Percentiles rank a stretch among this genome's conserved stretches.
Conservation (phyloP, 2,888 invertebrate genomes). For the Drosophila kuntzei region DNA sequence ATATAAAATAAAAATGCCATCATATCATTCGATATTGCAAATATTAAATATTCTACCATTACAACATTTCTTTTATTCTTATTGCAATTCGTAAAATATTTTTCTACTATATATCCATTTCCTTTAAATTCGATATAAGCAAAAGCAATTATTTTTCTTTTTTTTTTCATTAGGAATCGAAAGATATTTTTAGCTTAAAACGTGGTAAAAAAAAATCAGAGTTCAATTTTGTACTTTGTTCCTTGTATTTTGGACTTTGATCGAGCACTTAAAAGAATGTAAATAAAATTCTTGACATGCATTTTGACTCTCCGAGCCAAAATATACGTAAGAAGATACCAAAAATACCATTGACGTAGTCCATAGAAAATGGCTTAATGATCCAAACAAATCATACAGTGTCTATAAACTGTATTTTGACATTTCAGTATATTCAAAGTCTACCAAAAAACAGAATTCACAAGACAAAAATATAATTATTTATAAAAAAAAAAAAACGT, state of each 20-base stretch:
- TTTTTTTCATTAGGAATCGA: background rate
- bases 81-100: background rate
- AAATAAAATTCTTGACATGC: conserved; percentile 65
- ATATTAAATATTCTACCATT: background rate
- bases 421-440: conserved; percentile 7
- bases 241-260: conserved; percentile 60
- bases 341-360: conserved; percentile 50
- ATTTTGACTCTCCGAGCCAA: conserved; percentile 15
- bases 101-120: background rate
- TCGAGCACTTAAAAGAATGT: conserved; percentile 32
- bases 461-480: background rate
- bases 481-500: background rate
- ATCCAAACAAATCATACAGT: background rate
- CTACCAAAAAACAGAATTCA: background rate
- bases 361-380: background rate
- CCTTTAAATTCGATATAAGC: background rate
- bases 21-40: background rate
- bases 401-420: background rate
- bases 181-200: conserved; percentile 36
- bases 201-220: conserved; percentile 2
- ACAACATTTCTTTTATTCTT: background rate
- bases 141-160: too few relatives aligned
- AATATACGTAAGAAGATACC: conserved; percentile 10
- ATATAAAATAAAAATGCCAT: too few relatives aligned
- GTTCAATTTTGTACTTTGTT: conserved; percentile 40